Conservation (phyloP, 2,797 vertebrate species). For the Perodicticus potto region DNA sequence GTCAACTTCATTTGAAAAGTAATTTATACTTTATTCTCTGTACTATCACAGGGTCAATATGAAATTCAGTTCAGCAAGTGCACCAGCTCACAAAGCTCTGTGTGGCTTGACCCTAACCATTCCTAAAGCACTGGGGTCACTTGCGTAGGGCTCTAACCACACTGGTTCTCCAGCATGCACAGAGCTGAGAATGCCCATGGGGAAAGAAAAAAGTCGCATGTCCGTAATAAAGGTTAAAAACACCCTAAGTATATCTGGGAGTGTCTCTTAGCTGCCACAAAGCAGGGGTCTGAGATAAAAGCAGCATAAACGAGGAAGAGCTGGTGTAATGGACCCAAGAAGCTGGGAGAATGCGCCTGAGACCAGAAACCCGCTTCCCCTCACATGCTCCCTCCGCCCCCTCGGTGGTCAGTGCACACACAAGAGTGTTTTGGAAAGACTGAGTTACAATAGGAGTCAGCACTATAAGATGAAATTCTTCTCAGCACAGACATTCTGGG, state of each 20-base stretch:
- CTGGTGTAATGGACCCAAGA: too few relatives aligned
- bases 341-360: background rate
- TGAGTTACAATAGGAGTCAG: background rate
- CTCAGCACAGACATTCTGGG: background rate
- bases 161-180: background rate
- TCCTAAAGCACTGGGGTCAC: too few relatives aligned
- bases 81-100: background rate
- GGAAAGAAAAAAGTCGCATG: background rate
- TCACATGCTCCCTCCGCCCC: too few relatives aligned
- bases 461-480: background rate
- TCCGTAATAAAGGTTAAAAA: background rate
- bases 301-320: background rate
- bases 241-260: background rate
- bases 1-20: background rate
- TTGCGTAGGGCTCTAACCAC: background rate
- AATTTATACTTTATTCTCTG: background rate
- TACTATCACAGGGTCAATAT: background rate
- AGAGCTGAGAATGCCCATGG: background rate
- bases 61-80: background rate
- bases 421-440: background rate
- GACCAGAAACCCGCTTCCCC: background rate
- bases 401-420: too few relatives aligned
- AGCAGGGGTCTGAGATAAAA: background rate
- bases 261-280: background rate
- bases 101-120: background rate